Percentiles rank a stretch among this genome's conserved stretches.
These are phyloP conservation scores for Mystacides longicornis DNA, from an alignment of 2,888 invertebrate genomes.

Conservation along the genomic window DNA sequence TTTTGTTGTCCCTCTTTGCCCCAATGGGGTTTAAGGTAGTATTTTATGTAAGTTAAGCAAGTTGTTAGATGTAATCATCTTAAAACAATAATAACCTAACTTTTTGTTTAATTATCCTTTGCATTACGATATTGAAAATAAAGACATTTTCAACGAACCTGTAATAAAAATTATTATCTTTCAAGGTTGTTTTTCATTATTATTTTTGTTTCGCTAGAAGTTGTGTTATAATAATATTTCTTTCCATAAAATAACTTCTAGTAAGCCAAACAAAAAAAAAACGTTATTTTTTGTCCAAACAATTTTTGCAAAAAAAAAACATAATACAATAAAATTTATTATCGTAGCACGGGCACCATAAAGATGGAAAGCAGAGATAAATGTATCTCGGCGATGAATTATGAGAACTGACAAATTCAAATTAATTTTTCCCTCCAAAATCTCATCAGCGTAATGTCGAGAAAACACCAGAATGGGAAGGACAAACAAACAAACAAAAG, in stretches of 20 bases:
- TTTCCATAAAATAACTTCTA: background rate
- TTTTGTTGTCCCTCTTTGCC: no score
- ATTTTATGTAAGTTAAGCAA: no score
- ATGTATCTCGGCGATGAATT: slow-evolving; percentile 3
- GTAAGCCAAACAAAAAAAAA: background rate
- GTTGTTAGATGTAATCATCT: no score
- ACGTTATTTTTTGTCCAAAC: background rate
- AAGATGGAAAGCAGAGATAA: background rate
- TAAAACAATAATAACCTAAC: no score
- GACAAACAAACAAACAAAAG: slow-evolving; percentile 1
- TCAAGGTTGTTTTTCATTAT: background rate
- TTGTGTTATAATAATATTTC: background rate
- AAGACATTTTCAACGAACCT: no score
- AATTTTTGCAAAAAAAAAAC: background rate
- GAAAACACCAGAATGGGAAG: slow-evolving; percentile 4
- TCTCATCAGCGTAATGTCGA: slow-evolving; percentile 10
- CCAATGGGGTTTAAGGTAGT: no score
- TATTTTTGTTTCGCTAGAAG: background rate
- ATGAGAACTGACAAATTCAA: slow-evolving; percentile 7
- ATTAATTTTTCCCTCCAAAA: slow-evolving; percentile 10
- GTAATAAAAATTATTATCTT: no score
- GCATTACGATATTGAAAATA: no score
- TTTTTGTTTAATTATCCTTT: background rate
- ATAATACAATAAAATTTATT: background rate
- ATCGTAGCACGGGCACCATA: background rate